Evolutionary conservation across 2,113 vertebrate species (phyloP), one percentile per base, ranked within the genome.

Genomic region (Rhabdornis inornatus): DNA sequence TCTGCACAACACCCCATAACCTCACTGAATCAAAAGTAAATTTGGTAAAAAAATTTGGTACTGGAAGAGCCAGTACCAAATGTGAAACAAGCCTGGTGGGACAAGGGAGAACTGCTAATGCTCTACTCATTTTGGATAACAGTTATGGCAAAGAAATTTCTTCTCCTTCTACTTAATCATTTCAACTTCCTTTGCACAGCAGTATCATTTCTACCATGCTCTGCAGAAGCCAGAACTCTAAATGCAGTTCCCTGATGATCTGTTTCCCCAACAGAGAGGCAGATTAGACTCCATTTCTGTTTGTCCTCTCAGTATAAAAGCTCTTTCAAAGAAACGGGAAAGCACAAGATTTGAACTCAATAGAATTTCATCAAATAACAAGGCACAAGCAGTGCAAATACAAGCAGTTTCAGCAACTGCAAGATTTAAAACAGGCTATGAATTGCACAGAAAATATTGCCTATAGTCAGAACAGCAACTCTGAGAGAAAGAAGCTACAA

Each of bases 1-100:
- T 35, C 52, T 23, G 53, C 47, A 63, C 31, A 88, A 23, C 13
- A 45, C 19, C 21, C 18, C 19, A 14, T 0, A 12, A 90, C 33
- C 20, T 47, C 23, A 28, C 9, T 42, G 23, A 76, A 83, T 39
- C 16, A 17, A 33, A 72, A 24, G 17, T 15, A n/a, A n/a, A n/a
- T n/a, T n/a, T n/a, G n/a, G n/a, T n/a, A n/a, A n/a, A n/a, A n/a
- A n/a, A n/a, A n/a, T n/a, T n/a, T n/a, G n/a, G n/a, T n/a, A n/a
- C 80, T 23, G 19, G 24, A 69, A 78, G 12, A 75, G 30, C 11
- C 57, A 70, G 56, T 6, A 65, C 14, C 60, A 78, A 37, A 10
- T 16, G 4, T 13, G 11, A 64, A 68, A 74, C 2, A 2, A 64
- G 22, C 5, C 24, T 2, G 1, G n/a, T 12, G 4, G 20, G n/a